Conservation (phyloP, 2,888 invertebrate species). For the Oegoconia quadripuncta region DNA sequence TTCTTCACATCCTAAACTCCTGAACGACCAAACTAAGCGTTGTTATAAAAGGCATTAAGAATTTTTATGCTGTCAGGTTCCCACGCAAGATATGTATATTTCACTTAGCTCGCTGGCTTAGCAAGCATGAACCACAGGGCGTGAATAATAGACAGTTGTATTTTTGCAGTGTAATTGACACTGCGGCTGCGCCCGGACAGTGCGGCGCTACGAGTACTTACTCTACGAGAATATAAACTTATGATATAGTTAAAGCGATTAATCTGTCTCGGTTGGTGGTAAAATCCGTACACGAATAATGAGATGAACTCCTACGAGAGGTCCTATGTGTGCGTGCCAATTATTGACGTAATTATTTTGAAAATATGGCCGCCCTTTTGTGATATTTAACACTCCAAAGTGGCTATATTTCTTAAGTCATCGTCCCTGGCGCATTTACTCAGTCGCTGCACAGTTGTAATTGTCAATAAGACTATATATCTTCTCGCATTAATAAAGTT, state of each 20-base stretch:
- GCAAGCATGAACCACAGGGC: slow-evolving; percentile 20
- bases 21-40: slow-evolving; percentile 9
- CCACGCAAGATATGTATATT: slow-evolving; percentile 45
- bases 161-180: slow-evolving; percentile 73
- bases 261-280: slow-evolving; percentile 76
- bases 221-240: slow-evolving; percentile 60
- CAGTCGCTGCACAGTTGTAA: slow-evolving; percentile 45
- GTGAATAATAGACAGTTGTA: slow-evolving; percentile 70
- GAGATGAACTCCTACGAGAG: slow-evolving; percentile 55
- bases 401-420: slow-evolving; percentile 66
- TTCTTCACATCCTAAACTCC: too few relatives aligned
- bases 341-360: slow-evolving; percentile 78
- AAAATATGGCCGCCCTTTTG: slow-evolving; percentile 70
- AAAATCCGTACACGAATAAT: slow-evolving; percentile 67
- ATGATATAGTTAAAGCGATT: slow-evolving; percentile 75
- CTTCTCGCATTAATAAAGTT: slow-evolving; percentile 33
- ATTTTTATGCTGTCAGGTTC: slow-evolving; percentile 17
- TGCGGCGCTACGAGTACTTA: too few relatives aligned
- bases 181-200: slow-evolving; percentile 25
- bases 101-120: slow-evolving; percentile 31
- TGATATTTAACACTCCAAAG: slow-evolving; percentile 65
- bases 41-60: slow-evolving; percentile 9
- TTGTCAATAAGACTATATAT: slow-evolving; percentile 50
- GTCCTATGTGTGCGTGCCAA: slow-evolving; percentile 66
- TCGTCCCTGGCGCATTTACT: slow-evolving; percentile 46